Evolutionary conservation across 1,140 invertebrate species (phyloP).

Genomic region (Thaumatotibia leucotreta): DNA sequence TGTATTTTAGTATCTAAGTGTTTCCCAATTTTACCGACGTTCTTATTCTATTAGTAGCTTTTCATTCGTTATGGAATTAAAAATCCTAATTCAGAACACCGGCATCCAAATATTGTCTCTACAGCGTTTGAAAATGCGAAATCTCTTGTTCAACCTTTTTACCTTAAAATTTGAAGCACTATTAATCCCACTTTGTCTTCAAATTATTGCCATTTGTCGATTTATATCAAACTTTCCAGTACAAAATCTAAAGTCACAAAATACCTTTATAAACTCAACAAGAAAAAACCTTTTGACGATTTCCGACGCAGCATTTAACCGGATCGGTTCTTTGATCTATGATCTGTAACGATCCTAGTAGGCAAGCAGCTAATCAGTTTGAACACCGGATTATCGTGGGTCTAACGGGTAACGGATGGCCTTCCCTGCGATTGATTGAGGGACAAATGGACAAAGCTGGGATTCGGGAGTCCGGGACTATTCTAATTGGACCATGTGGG

Average conservation of each 20-base stretch:
- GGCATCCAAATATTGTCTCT: too few species aligned
- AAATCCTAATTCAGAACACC: too few species aligned
- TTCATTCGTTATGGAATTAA: too few species aligned
- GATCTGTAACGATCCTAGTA: slow-evolving; percentile 11
- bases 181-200: too few species aligned
- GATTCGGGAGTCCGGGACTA: slow-evolving; percentile 1
- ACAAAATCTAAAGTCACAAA: not conserved
- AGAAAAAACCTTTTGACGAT: not conserved
- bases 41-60: too few species aligned
- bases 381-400: slow-evolving; percentile 10
- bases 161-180: too few species aligned
- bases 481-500: slow-evolving; percentile 11
- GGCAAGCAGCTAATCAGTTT: slow-evolving; percentile 1
- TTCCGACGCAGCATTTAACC: slow-evolving; percentile 1
- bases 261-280: not conserved
- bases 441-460: slow-evolving; percentile 46
- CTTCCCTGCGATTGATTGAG: slow-evolving; percentile 41
- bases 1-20: too few species aligned
- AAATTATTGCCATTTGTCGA: too few species aligned
- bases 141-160: too few species aligned
- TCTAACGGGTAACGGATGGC: slow-evolving; percentile 13
- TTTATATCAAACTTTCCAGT: too few species aligned
- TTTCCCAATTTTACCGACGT: too few species aligned
- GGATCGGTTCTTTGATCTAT: slow-evolving; percentile 8
- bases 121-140: too few species aligned